Conservation (phyloP, 2,113 vertebrate genomes). For the Oryzias celebensis region DNA sequence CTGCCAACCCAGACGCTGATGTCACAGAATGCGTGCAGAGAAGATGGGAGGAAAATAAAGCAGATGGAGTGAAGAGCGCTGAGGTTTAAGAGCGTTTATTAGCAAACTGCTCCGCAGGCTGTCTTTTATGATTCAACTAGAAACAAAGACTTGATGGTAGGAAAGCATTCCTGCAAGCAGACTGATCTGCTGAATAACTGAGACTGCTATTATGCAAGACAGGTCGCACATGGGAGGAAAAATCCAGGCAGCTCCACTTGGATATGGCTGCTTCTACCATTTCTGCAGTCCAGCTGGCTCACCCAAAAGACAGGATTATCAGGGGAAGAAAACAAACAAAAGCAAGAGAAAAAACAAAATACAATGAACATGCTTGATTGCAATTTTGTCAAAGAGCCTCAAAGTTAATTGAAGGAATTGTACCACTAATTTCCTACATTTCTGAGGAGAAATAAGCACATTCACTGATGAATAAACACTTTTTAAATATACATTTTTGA, state of each 20-base stretch:
- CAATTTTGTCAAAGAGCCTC: too few relatives aligned
- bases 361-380: too few relatives aligned
- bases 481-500: too few relatives aligned
- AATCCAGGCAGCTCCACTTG: conserved; percentile 2
- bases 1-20: conserved; percentile 60
- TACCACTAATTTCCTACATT: too few relatives aligned
- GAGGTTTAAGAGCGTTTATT: conserved; percentile 15
- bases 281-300: conserved; percentile 39
- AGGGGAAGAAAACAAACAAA: not conserved
- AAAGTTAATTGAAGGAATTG: too few relatives aligned
- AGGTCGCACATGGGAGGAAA: conserved; percentile 19
- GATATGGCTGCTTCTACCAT: conserved; percentile 5
- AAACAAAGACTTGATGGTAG: conserved; percentile 50
- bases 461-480: too few relatives aligned
- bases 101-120: conserved; percentile 23
- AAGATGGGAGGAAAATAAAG: not conserved
- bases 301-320: not conserved
- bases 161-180: conserved; percentile 34
- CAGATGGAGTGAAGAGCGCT: conserved; percentile 14
- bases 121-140: conserved; percentile 53
- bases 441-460: too few relatives aligned
- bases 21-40: conserved; percentile 42
- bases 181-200: conserved; percentile 31
- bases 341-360: not conserved
- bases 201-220: conserved; percentile 15